Conservation (phyloP, 92 coral and sea anemone genomes). For the Micromussa lordhowensis region DNA sequence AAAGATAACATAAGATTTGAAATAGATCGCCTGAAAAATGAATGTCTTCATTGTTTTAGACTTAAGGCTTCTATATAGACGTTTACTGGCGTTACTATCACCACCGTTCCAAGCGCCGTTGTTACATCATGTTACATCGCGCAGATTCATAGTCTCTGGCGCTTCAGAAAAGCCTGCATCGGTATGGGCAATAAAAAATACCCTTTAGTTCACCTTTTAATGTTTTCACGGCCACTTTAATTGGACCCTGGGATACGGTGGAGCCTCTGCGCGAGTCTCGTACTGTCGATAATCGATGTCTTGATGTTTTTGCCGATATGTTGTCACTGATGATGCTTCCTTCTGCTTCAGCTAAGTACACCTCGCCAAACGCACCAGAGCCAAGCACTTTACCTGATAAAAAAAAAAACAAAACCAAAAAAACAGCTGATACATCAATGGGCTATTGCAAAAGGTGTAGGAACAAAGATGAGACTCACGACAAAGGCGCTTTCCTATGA, state of each 20-base stretch:
- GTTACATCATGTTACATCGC: no score
- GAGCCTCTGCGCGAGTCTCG: conserved; percentile 76
- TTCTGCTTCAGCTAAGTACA: conserved; percentile 86
- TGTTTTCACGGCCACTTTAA: conserved; percentile 85
- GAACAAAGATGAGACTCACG: background rate
- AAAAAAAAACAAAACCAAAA: background rate
- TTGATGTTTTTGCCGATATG: conserved; percentile 48
- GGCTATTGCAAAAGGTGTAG: no score
- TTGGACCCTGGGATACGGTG: conserved; percentile 66
- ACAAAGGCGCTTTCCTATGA: background rate
- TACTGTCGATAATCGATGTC: conserved; percentile 57
- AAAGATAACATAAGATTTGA: no score
- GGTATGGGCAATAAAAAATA: background rate
- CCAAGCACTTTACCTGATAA: conserved; percentile 74
- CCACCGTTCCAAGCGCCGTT: no score
- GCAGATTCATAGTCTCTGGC: no score
- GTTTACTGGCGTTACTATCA: no score
- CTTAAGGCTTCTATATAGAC: no score
- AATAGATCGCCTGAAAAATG: no score
- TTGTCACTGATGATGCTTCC: conserved; percentile 66
- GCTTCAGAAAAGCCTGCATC: background rate
- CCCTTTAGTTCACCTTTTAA: conserved; percentile 74
- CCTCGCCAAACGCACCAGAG: conserved; percentile 92
- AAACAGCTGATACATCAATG: no score
- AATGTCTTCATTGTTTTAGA: no score